phyloP scores from a whole-genome alignment of 2,113 vertebrate genomes.

The Phodopus roborovskii region DNA sequence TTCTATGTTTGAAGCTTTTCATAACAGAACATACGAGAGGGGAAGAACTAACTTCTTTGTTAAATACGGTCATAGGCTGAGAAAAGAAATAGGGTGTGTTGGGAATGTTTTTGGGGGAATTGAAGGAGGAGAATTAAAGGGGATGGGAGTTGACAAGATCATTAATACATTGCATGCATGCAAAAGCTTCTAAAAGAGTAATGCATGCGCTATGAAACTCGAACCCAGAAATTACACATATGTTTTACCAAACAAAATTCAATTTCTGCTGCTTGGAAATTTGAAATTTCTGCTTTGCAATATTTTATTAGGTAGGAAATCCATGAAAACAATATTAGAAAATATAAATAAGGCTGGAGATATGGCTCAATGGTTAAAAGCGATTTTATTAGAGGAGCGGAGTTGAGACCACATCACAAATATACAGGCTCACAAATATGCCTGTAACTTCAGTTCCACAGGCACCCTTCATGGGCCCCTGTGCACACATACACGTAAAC shows the following conservation, averaged over 20 bases:
- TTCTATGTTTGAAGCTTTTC: neutral
- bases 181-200: neutral
- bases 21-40: neutral
- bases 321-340: neutral
- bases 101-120: neutral
- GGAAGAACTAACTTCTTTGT: no score
- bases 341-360: neutral
- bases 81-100: neutral
- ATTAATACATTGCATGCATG: neutral
- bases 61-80: neutral
- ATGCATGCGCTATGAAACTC: neutral
- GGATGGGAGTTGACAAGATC: neutral
- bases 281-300: slow-evolving; percentile 18
- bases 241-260: neutral
- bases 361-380: neutral
- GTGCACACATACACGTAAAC: neutral
- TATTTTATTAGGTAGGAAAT: neutral
- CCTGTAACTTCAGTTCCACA: no score
- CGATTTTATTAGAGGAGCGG: neutral
- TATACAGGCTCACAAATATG: no score
- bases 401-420: neutral
- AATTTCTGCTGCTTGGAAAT: neutral
- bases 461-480: neutral
- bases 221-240: neutral
- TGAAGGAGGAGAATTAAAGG: no score